A percentile compares a stretch with the other conserved stretches of the same genome.
phyloP scores from a whole-genome alignment of 2,797 vertebrate species.

The Lagorchestes hirsutus region DNA sequence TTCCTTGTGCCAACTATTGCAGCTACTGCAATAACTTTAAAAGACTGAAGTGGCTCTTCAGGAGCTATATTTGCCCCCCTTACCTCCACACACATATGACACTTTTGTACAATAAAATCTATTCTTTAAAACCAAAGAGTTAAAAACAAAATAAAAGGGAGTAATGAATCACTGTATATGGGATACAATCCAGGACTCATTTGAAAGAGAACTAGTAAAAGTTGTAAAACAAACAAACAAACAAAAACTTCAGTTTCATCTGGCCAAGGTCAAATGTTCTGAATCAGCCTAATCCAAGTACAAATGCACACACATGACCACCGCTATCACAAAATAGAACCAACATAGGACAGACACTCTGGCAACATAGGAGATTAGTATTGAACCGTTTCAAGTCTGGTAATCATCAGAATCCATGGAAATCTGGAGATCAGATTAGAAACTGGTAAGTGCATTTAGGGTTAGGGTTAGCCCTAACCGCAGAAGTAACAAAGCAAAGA shows the following conservation, averaged over 20 bases:
- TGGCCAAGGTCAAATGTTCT: neutral
- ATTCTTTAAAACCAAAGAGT: neutral
- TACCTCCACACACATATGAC: no score
- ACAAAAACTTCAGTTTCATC: neutral
- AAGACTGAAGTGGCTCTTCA: neutral
- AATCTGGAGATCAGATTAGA: neutral
- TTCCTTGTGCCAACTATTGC: neutral
- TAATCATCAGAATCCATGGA: neutral
- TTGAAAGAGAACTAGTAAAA: neutral
- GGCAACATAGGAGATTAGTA: neutral
- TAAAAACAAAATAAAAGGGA: neutral
- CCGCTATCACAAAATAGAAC: neutral
- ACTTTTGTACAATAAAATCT: neutral
- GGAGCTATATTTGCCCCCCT: neutral
- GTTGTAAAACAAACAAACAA: neutral
- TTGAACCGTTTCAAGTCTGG: neutral
- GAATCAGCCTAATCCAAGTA: neutral
- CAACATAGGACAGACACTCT: neutral
- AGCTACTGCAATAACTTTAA: neutral
- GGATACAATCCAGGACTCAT: neutral
- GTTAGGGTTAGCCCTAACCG: no score
- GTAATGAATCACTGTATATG: neutral
- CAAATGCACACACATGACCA: neutral
- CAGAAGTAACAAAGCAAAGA: neutral
- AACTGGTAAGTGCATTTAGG: neutral